phyloP scores from a whole-genome alignment of 2,888 invertebrate species.

The Chaetogeoica ovagalla region DNA sequence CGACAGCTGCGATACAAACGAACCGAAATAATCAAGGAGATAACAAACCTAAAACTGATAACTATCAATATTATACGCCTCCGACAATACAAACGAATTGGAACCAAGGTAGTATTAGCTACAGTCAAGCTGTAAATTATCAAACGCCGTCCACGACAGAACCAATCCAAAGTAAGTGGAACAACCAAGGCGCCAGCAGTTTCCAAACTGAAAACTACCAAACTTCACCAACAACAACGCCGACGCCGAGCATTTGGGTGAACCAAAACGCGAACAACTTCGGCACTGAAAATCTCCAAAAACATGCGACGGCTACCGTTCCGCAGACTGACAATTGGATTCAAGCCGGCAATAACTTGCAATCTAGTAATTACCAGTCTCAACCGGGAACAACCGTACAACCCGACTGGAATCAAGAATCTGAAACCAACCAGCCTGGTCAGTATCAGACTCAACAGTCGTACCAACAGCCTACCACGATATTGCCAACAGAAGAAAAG shows the following conservation, averaged over 20 bases:
- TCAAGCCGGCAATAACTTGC: background rate
- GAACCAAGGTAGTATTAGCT: conserved; percentile 10
- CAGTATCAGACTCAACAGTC: conserved; percentile 7
- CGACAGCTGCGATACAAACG: background rate
- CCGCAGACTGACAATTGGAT: conserved; percentile 5
- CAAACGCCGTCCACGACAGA: background rate
- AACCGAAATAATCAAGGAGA: conserved; percentile 1
- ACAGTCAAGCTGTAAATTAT: background rate
- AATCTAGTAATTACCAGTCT: background rate
- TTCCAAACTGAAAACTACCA: conserved; percentile 30
- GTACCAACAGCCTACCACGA: conserved; percentile 6
- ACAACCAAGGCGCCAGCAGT: conserved; percentile 1
- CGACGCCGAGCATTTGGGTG: background rate
- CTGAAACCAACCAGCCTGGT: background rate
- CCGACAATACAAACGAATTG: background rate
- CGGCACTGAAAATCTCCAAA: background rate
- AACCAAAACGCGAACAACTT: background rate
- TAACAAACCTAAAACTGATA: background rate
- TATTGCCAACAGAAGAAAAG: background rate
- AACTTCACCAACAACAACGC: background rate
- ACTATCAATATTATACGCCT: conserved; percentile 4
- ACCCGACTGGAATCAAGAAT: conserved; percentile 29
- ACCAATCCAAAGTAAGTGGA: background rate
- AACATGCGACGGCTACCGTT: background rate
- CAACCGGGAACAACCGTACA: background rate